These are phyloP conservation scores for Epiperipatus broadwayi DNA, from an alignment of 2,888 invertebrate species.

Conservation along the genomic window DNA sequence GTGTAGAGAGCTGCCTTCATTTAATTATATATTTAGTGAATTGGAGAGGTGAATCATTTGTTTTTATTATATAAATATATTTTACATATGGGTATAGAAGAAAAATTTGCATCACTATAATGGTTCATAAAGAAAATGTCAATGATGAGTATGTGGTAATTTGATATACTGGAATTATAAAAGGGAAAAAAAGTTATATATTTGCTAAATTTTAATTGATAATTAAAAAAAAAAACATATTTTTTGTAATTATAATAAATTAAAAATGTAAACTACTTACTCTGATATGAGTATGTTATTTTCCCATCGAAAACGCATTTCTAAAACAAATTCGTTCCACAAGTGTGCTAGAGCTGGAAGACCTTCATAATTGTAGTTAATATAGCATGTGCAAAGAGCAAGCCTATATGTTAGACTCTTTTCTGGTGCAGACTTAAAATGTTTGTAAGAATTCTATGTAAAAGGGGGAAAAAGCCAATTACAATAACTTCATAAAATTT, in stretches of 20 bases:
- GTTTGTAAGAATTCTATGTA: no score
- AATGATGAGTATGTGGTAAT: neutral
- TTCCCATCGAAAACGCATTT: slow-evolving; percentile 76
- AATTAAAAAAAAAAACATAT: neutral
- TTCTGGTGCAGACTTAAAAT: slow-evolving; percentile 53
- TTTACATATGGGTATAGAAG: no score
- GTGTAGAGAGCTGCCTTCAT: no score
- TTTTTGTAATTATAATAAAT: neutral
- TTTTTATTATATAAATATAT: no score
- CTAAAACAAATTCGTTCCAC: slow-evolving; percentile 82
- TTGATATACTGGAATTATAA: neutral
- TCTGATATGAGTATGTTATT: slow-evolving; percentile 54
- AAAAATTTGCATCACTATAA: no score
- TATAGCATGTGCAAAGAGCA: slow-evolving; percentile 49
- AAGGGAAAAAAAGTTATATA: no score
- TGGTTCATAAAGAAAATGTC: slow-evolving; percentile 10
- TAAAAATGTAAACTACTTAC: slow-evolving; percentile 39
- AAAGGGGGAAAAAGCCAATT: no score
- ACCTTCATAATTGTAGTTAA: slow-evolving; percentile 53
- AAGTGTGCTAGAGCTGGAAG: slow-evolving; percentile 51
- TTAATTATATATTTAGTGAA: no score
- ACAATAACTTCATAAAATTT: slow-evolving; percentile 36
- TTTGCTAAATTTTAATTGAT: no score
- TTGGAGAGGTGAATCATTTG: no score
- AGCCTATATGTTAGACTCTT: slow-evolving; percentile 64